Base-by-base conservation (phyloP, 2,113 vertebrate genomes). In the Burhinus bistriatus region DNA sequence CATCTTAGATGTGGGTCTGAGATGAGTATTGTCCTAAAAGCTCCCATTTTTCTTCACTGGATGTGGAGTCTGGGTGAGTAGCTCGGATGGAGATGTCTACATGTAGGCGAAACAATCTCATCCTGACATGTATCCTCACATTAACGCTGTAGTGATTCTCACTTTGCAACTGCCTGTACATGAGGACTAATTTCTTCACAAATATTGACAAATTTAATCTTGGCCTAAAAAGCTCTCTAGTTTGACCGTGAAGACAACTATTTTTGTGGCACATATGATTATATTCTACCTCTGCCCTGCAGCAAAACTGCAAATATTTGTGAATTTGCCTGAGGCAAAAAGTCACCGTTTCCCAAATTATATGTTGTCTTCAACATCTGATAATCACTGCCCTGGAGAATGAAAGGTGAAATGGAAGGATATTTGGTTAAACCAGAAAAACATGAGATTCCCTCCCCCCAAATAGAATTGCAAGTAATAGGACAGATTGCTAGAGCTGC, bases 271-370 rank as follows among this genome's bases (percentile, higher is more conserved):
- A 94, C 49, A 89, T 93, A 54, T 83, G 44, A 95, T 97, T 97
- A 94, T 40, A 91, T 95, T 95, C 87, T 96, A 97, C 84, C 26
- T 94, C 58, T 96, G 57, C 91, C 93, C 95, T 92, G 87, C 44
- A 97, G 95, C 87, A 80, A 95, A 97, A 80, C 87, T 95, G 87
- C 58, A 96, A 95, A 95, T 54, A 89, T 76, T 97, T 91, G 66
- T 95, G 77, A 95, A 95, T 93, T 93, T 77, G 89, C 97, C 77
- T 66, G 54, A 96, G 89, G 94, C 73, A 94, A 94, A 89, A 95
- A 96, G 93, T 73, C 73, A 91, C 68, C 1, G 0, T 87, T 86
- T 68, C 49, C 40, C 54, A 83, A 83, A 87, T 87, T 93, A 90
- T 36, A 75, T 93, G 85, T 94, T 95, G 54, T 93, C 90, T 96